A percentile compares a stretch with the other conserved stretches of the same genome.
These are phyloP conservation scores for Neodiprion lecontei DNA, from an alignment of 1,140 invertebrate species.

Conservation along the genomic window DNA sequence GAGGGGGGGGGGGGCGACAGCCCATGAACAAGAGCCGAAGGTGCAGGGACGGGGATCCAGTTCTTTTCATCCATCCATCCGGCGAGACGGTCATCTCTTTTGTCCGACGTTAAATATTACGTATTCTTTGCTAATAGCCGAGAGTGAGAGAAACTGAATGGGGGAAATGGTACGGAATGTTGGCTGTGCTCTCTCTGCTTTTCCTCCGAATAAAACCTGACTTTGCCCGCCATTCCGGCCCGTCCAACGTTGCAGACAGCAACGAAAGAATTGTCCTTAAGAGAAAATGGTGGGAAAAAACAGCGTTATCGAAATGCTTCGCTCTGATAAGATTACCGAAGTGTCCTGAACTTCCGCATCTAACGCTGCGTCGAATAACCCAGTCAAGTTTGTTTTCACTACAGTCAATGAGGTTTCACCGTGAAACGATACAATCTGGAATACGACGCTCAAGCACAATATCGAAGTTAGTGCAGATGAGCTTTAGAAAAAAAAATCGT, in stretches of 20 bases:
- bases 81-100: not conserved
- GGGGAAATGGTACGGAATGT: not conserved
- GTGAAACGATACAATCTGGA: too few relatives aligned
- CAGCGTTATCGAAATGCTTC: too few relatives aligned
- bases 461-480: too few relatives aligned
- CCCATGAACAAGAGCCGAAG: too few relatives aligned
- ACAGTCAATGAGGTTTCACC: too few relatives aligned
- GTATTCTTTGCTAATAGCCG: not conserved
- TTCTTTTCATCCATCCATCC: not conserved
- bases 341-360: too few relatives aligned
- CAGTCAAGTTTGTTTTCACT: too few relatives aligned
- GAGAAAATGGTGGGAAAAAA: too few relatives aligned
- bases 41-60: not conserved
- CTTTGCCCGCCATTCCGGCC: not conserved
- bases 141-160: not conserved
- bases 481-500: too few relatives aligned
- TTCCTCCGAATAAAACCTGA: not conserved
- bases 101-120: conserved; percentile 7
- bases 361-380: too few relatives aligned
- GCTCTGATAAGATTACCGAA: too few relatives aligned
- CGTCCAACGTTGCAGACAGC: not conserved
- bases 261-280: not conserved
- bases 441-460: too few relatives aligned
- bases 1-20: not conserved
- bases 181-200: not conserved